These are phyloP conservation scores for Heliconius melpomene DNA, from an alignment of 1,140 invertebrate species.

Conservation along the genomic window DNA sequence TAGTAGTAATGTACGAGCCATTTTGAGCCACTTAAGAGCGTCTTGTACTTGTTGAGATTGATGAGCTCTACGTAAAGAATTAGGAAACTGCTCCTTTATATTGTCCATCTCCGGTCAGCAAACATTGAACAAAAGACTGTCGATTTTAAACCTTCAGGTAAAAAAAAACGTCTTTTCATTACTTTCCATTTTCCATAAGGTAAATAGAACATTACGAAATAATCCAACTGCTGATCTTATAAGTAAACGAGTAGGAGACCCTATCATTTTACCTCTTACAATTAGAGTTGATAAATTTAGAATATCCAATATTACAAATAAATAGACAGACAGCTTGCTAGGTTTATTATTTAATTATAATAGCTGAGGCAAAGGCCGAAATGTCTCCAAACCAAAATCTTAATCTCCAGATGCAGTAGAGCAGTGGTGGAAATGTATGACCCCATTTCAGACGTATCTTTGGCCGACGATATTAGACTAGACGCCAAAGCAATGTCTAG, in stretches of 20 bases:
- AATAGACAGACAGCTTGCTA: not conserved
- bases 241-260: too few species aligned
- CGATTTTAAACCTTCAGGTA: not conserved
- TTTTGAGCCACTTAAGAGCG: not conserved
- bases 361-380: not conserved
- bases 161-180: not conserved
- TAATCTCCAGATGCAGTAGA: not conserved
- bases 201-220: too few species aligned
- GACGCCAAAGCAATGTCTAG: slow-evolving; percentile 16
- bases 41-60: not conserved
- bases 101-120: not conserved
- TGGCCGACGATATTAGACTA: slow-evolving; percentile 26
- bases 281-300: too few species aligned
- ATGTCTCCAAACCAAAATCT: not conserved
- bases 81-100: not conserved
- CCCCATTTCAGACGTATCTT: slow-evolving; percentile 14
- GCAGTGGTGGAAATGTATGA: slow-evolving; percentile 14
- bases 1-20: not conserved
- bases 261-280: too few species aligned
- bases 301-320: not conserved
- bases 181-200: too few species aligned
- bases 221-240: too few species aligned
- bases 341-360: not conserved
- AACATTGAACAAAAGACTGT: not conserved
- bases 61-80: not conserved